A percentile compares a stretch with the other conserved stretches of the same genome.
Conservation (phyloP, 2,888 invertebrate genomes). For the Venustoraphidia nigricollis region DNA sequence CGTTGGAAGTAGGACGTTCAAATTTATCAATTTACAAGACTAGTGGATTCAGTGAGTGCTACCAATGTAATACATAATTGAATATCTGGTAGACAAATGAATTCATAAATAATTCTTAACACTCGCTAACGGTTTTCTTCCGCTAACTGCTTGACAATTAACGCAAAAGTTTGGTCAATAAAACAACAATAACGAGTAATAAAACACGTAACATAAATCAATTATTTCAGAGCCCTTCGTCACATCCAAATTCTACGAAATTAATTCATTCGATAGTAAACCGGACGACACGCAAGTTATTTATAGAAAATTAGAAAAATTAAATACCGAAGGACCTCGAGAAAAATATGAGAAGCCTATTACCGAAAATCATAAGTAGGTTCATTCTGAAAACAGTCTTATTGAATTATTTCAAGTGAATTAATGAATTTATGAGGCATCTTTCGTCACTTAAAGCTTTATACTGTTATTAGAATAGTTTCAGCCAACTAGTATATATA, state of each 20-base stretch:
- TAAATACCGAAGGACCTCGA: conserved; percentile 18
- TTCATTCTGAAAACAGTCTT: too few species aligned
- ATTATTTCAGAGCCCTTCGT: conserved; percentile 19
- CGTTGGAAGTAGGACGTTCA: conserved; percentile 16
- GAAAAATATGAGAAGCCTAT: conserved; percentile 20
- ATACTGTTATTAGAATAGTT: too few species aligned
- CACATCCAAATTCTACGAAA: conserved; percentile 22
- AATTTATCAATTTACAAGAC: conserved; percentile 12
- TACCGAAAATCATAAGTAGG: conserved; percentile 27
- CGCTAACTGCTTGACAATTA: too few species aligned
- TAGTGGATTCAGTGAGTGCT: conserved; percentile 12
- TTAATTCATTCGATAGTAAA: conserved; percentile 12
- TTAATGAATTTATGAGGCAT: too few species aligned
- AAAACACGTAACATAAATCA: background rate
- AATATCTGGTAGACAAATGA: background rate
- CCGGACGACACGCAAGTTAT: conserved; percentile 13
- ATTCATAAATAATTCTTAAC: background rate
- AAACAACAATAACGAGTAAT: background rate
- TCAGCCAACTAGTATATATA: too few species aligned
- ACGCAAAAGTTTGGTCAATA: background rate
- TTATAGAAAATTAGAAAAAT: conserved; percentile 17
- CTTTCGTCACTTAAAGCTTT: too few species aligned
- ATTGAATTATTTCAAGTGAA: too few species aligned
- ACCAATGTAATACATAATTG: background rate
- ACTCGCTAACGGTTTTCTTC: too few species aligned